Conservation (phyloP, 2,888 invertebrate species). For the Drosophila pseudotakahashii region DNA sequence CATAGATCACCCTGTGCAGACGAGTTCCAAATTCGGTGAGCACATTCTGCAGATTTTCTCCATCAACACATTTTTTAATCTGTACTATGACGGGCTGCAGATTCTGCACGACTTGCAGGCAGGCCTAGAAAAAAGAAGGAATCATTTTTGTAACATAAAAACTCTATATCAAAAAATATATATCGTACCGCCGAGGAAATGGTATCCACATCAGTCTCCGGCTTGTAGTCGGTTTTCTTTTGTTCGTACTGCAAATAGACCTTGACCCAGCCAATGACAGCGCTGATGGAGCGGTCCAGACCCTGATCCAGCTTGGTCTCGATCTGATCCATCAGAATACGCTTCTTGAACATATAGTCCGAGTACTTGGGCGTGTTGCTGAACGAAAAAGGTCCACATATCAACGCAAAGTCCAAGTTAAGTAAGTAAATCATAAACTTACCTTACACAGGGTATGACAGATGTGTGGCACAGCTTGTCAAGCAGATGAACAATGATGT, state of each 20-base stretch:
- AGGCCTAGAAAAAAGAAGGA: slow-evolving; percentile 87
- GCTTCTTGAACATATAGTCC: slow-evolving; percentile 95
- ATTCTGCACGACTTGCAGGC: slow-evolving; percentile 92
- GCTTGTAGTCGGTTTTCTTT: slow-evolving; percentile 96
- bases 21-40: slow-evolving; percentile 95
- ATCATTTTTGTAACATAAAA: not conserved
- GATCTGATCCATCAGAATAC: slow-evolving; percentile 92
- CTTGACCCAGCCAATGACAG: slow-evolving; percentile 96
- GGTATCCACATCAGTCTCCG: slow-evolving; percentile 94
- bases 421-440: slow-evolving; percentile 81
- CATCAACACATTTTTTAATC: slow-evolving; percentile 93
- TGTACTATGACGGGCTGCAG: slow-evolving; percentile 91
- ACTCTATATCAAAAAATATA: not conserved
- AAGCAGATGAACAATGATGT: slow-evolving; percentile 95
- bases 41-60: slow-evolving; percentile 94
- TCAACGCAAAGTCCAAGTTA: not conserved
- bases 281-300: slow-evolving; percentile 92
- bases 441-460: slow-evolving; percentile 94
- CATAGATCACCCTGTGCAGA: slow-evolving; percentile 96
- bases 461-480: slow-evolving; percentile 97
- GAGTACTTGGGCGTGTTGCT: slow-evolving; percentile 94
- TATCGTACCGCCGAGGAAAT: slow-evolving; percentile 90
- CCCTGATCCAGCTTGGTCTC: slow-evolving; percentile 96
- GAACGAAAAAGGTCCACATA: not conserved
- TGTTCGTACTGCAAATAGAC: slow-evolving; percentile 96